Evolutionary conservation across 2,113 vertebrate genomes (phyloP), one percentile per base, ranked within the genome.

Genomic region (Lagopus leucura): DNA sequence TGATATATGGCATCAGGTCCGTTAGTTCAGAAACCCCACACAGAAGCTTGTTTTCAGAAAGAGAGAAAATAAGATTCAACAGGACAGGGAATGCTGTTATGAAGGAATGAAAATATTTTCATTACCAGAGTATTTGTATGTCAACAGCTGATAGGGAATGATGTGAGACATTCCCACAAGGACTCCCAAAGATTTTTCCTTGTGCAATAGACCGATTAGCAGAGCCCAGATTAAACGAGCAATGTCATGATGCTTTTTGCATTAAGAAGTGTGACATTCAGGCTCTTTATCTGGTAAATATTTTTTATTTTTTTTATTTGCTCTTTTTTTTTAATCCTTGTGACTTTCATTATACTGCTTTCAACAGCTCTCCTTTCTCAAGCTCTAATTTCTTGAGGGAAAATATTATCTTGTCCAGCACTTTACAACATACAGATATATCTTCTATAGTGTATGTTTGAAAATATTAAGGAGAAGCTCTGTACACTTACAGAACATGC

Each of bases 31-130:
- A 90, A 96, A 97, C 94, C 95, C 92, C 94, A 97, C 97, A 99
- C 98, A 95, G 98, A 97, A 99, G 99, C 98, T 98, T 98, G 97
- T 98, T 99, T 98, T 98, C 95, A 96, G 94, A 96, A 87, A 95
- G 78, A 95, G 95, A 95, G 96, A 93, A 98, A 98, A 98, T 97
- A 98, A 96, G 97, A 98, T 98, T 98, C 97, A 96, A 97, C 94
- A 96, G 97, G 97, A 98, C 97, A 96, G 95, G 97, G 97, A 98
- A 98, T 97, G 97, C 97, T 98, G 96, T 97, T 97, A 97, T 96
- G 91, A 97, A 97, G 97, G 98, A 98, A 98, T 98, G 98, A 98
- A 98, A 99, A 99, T 98, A 99, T 99, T 99, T 99, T 98, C 98
- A 97, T 98, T 98, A 97, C 96, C 55, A 96, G 97, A 97, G 96